phyloP scores from a whole-genome alignment of 2,797 vertebrate genomes.

The Ctenosaura bakeri region DNA sequence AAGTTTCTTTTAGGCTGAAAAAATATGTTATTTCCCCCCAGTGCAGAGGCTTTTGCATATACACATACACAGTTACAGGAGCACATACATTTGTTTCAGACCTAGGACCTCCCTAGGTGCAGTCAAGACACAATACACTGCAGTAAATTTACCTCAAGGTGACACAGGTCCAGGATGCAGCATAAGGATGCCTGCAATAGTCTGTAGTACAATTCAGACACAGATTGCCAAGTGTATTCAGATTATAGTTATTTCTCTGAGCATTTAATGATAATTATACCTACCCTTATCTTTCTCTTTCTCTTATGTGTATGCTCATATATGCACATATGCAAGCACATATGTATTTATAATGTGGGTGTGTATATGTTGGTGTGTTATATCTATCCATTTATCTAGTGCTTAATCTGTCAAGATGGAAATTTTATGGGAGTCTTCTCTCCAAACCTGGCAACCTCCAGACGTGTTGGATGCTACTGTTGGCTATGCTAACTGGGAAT shows the following conservation, averaged over 20 bases:
- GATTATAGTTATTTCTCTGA: background rate
- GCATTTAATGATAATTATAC: background rate
- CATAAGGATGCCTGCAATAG: background rate
- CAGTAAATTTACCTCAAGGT: slow-evolving; percentile 6
- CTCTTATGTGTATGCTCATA: too few relatives aligned
- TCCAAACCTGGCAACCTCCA: background rate
- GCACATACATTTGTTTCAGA: slow-evolving; percentile 15
- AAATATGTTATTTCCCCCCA: background rate
- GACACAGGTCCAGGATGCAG: background rate
- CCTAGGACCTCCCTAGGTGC: background rate
- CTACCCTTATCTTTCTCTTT: background rate
- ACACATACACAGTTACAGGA: background rate
- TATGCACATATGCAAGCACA: too few relatives aligned
- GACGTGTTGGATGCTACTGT: background rate
- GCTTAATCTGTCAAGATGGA: background rate
- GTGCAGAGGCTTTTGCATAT: too few relatives aligned
- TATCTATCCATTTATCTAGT: background rate
- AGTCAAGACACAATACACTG: background rate
- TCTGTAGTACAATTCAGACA: background rate
- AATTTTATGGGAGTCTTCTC: background rate
- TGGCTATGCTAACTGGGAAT: background rate
- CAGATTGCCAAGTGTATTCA: background rate
- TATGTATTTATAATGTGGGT: too few relatives aligned
- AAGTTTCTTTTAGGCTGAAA: background rate
- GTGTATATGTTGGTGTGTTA: too few relatives aligned